Evolutionary conservation across 2,888 invertebrate species (phyloP), one percentile per base, ranked within the genome.

Genomic region (Anorthoa munda): DNA sequence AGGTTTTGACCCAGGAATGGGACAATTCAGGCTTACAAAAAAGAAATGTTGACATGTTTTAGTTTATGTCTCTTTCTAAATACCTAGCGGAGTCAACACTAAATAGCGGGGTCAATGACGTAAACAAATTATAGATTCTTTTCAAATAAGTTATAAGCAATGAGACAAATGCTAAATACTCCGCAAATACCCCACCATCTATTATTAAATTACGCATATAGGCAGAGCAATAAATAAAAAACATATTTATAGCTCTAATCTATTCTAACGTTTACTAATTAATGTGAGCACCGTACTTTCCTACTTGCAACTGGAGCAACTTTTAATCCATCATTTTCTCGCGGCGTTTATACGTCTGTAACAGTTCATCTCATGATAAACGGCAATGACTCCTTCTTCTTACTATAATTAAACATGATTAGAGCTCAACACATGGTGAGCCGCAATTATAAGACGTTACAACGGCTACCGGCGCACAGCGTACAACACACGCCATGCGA

Each of bases 281-380:
- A 77, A 82, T 70, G 64, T 83, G 78, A 79, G 53, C 68, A 77
- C 86, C 31, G 72, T 84, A 86, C 76, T 83, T 75, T 60, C 66
- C 55, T 77, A 71, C 51, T 74, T 56, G 23, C 72, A 89, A 83
- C 71, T 87, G 74, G 84, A 87, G 69, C 87, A 86, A 75, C 83
- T 84, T 86, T 88, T 89, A 90, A 94, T 94, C 90, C 87, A 92
- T 94, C 91, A 93, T 93, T 92, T 92, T 92, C 93, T 92, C 92
- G 90, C 87, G 77, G 74, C 88, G 88, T 94, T 93, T 93, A 88
- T 93, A 90, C 91, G 90, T 93, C 89, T 93, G 95, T 95, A 96
- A 95, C 96, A 94, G 96, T 96, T 95, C 93, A 94, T 96, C 94
- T 95, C 96, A 96, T 96, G 96, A 94, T 94, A 93, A 94, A 93